Percentiles rank a stretch among this genome's conserved stretches.
phyloP scores from a whole-genome alignment of 1,140 invertebrate genomes.

The Scaptomyza hsui region DNA sequence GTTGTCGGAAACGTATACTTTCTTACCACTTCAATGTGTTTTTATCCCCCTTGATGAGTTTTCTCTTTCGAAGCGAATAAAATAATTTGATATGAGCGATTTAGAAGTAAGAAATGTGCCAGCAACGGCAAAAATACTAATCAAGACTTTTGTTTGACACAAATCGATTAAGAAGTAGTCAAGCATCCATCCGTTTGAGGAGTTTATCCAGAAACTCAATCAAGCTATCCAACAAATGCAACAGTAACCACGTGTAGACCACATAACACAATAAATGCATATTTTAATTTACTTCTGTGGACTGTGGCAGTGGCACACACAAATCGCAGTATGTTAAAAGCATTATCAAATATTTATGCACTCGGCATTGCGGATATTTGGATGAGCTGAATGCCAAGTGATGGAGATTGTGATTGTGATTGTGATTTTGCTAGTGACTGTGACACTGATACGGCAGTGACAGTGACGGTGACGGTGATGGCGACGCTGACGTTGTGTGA shows the following conservation, averaged over 20 bases:
- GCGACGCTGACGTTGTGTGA: constrained; percentile 21
- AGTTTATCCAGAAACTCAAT: constrained; percentile 33
- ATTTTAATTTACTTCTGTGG: constrained; percentile 35
- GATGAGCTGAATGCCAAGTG: constrained; percentile 41
- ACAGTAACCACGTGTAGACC: constrained; percentile 11
- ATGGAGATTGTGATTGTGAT: constrained; percentile 7
- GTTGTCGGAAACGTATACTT: background rate
- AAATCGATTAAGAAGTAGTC: constrained; percentile 21
- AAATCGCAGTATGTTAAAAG: constrained; percentile 51
- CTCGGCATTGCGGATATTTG: constrained; percentile 71
- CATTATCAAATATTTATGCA: constrained; percentile 80
- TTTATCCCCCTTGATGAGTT: background rate
- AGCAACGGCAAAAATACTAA: background rate
- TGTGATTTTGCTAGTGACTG: constrained; percentile 2
- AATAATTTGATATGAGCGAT: background rate
- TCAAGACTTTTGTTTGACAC: constrained; percentile 8
- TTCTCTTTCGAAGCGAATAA: background rate
- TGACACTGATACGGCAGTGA: constrained; percentile 18
- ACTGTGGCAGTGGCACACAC: constrained; percentile 6
- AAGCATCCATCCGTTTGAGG: background rate
- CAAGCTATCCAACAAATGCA: constrained; percentile 10
- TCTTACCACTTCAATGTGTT: background rate
- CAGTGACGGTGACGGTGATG: constrained; percentile 22
- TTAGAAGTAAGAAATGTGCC: background rate
- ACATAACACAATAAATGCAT: constrained; percentile 31